Percentiles rank a stretch among this genome's conserved stretches.
Conservation (phyloP, 2,113 vertebrate species). For the Myanophis thanlyinensis region DNA sequence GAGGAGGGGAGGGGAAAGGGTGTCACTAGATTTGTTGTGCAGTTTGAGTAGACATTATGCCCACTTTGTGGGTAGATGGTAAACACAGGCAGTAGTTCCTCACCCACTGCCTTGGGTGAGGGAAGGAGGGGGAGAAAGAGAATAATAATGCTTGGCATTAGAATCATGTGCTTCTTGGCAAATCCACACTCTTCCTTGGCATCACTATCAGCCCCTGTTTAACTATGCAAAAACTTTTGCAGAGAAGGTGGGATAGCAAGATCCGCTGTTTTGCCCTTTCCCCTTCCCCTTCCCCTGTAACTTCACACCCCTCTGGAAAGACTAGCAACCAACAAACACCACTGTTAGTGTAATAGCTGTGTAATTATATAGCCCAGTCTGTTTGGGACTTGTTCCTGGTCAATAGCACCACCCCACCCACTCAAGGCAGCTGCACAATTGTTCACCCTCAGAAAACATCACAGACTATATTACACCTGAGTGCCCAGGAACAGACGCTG, state of each 20-base stretch:
- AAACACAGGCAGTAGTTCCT: constrained; percentile 4
- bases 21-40: not conserved
- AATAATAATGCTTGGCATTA: not conserved
- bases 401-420: not conserved
- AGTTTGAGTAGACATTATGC: constrained; percentile 2
- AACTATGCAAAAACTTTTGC: not conserved
- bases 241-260: not conserved
- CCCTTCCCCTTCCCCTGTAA: not conserved
- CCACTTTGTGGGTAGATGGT: not conserved
- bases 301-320: not conserved
- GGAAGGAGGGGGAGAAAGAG: not conserved
- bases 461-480: not conserved
- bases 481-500: not conserved
- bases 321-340: not conserved
- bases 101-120: not conserved
- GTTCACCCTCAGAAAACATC: not conserved
- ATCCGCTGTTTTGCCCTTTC: not conserved
- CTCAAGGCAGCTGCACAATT: not conserved
- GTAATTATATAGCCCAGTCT: not conserved
- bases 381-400: not conserved
- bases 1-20: too few relatives aligned
- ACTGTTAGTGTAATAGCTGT: constrained; percentile 1
- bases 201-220: not conserved
- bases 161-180: constrained; percentile 14
- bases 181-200: not conserved